Base-by-base conservation (phyloP, 2,888 invertebrate genomes). In the Norana najaformis region DNA sequence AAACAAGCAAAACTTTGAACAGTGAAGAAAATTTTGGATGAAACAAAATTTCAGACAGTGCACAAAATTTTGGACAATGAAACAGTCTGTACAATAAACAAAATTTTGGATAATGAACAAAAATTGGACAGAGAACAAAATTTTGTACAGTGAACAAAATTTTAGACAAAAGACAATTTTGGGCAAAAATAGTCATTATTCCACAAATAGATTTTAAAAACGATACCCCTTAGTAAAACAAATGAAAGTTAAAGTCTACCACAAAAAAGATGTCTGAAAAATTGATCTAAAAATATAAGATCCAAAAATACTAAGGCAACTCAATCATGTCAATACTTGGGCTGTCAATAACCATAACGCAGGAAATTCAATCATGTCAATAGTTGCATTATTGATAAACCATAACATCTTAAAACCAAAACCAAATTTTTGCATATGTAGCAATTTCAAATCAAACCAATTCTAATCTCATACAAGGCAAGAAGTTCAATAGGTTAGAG, bases 241-340 rank as follows among this genome's bases (percentile, higher is more conserved):
- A 69, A 69, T 69, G 69, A 69, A 69, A 69, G 69, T 69, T 69
- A 69, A 69, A 69, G 69, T 69, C 69, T 69, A 69, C 69, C 69
- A 69, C 69, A 13, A 69, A 69, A 69, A 85, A 85, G 37, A 85
- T 85, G 36, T 85, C 85, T 85, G 85, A 30, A 85, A 85, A 85
- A 37, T 85, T 69, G 69, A 85, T 85, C 37, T 85, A 85, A 85
- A 85, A 85, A 85, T 85, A 85, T 37, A 85, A 85, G 37, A 35
- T 85, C 85, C 35, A 85, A 85, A 20, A 23, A 36, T 36, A 85
- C 37, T 85, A 85, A 85, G 85, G 85, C 85, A 37, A 85, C 37
- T 85, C 85, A 85, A 37, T 85, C 85, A 36, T 37, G 85, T 85
- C 85, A 36, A 47, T 69, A n/a, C n/a, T n/a, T n/a, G 69, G 69